phyloP scores from a whole-genome alignment of 2,113 vertebrate genomes.

The Zootoca vivipara region DNA sequence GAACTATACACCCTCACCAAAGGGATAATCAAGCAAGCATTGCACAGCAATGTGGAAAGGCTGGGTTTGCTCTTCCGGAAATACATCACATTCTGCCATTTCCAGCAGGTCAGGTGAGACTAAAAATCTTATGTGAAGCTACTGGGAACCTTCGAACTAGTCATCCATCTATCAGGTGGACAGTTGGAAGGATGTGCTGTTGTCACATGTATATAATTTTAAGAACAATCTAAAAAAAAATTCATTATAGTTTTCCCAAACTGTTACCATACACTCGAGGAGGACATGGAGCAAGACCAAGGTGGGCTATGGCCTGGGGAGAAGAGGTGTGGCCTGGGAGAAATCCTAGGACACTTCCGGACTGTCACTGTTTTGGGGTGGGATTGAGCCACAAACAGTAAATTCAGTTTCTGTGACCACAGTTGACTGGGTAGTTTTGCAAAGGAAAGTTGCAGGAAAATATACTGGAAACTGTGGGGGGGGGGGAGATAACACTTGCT shows the following conservation, averaged over 20 bases:
- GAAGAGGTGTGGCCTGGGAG: no score
- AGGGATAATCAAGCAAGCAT: slow-evolving; percentile 49
- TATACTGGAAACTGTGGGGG: no score
- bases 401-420: no score
- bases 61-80: slow-evolving; percentile 64
- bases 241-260: neutral
- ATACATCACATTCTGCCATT: slow-evolving; percentile 59
- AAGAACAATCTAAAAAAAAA: neutral
- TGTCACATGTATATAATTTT: neutral
- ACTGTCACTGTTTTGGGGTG: no score
- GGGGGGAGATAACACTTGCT: no score
- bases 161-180: neutral
- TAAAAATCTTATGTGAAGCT: neutral
- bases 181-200: neutral
- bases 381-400: no score
- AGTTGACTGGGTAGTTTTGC: no score
- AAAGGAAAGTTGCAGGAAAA: no score
- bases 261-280: no score
- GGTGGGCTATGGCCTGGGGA: no score
- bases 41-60: slow-evolving; percentile 42
- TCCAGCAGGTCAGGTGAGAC: slow-evolving; percentile 63
- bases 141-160: neutral
- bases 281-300: no score
- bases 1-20: slow-evolving; percentile 35
- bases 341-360: no score